These are phyloP conservation scores for Cephalotes varians DNA, from an alignment of 2,888 invertebrate species.

Conservation along the genomic window DNA sequence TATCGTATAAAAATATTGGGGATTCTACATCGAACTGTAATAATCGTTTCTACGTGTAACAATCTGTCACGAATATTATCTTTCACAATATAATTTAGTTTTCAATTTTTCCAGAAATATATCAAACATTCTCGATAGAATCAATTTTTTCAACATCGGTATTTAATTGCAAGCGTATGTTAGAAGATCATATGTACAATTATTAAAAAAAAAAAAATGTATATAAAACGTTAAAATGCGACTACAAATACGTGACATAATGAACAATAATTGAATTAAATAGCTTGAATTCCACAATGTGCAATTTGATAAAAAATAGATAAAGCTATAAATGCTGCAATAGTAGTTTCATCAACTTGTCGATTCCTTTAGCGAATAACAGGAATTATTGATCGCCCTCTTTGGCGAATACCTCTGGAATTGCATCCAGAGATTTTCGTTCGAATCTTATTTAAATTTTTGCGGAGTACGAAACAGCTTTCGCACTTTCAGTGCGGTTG, in stretches of 20 bases:
- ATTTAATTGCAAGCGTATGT: background rate
- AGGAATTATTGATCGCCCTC: slow-evolving; percentile 12
- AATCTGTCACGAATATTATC: slow-evolving; percentile 44
- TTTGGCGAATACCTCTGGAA: slow-evolving; percentile 18
- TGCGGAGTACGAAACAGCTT: slow-evolving; percentile 62
- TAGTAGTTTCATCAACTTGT: slow-evolving; percentile 17
- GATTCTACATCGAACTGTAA: slow-evolving; percentile 8
- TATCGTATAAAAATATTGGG: slow-evolving; percentile 20
- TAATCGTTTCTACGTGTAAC: slow-evolving; percentile 15
- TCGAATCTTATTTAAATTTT: slow-evolving; percentile 72
- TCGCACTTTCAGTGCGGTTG: slow-evolving; percentile 61
- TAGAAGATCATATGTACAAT: background rate
- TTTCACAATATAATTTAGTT: slow-evolving; percentile 6
- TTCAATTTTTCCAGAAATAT: slow-evolving; percentile 16
- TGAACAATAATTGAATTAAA: background rate
- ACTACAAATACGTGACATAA: background rate
- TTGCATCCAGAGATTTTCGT: slow-evolving; percentile 41
- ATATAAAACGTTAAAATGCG: background rate
- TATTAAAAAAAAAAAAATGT: background rate
- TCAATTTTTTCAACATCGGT: background rate
- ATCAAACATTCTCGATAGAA: background rate
- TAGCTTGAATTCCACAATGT: background rate
- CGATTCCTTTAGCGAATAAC: slow-evolving; percentile 30
- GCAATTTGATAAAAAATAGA: background rate
- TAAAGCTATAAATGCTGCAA: slow-evolving; percentile 17